Evolutionary conservation across 2,888 invertebrate species (phyloP).

Genomic region (Euproctis similis): DNA sequence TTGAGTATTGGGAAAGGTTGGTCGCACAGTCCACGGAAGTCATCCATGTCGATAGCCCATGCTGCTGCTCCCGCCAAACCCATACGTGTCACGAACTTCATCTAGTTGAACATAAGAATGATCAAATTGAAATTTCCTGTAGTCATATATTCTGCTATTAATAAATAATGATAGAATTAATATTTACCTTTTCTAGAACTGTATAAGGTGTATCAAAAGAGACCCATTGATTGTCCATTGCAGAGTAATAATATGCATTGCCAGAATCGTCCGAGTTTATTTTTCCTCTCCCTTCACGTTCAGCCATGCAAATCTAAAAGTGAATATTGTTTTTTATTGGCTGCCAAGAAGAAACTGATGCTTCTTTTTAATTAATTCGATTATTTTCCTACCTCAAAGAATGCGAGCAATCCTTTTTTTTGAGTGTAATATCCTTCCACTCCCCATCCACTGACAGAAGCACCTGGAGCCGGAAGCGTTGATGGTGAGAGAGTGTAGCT

Average conservation of each 20-base stretch:
- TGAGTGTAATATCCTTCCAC: conserved; percentile 80
- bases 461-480: conserved; percentile 72
- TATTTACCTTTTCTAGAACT: conserved; percentile 79
- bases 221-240: conserved; percentile 86
- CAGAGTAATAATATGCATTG: conserved; percentile 76
- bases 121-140: neutral
- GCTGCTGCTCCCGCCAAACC: conserved; percentile 82
- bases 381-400: conserved; percentile 78
- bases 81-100: conserved; percentile 77
- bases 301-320: conserved; percentile 71
- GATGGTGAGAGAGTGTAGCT: conserved; percentile 79
- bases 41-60: conserved; percentile 85
- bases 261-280: conserved; percentile 77
- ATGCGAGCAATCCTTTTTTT: conserved; percentile 80
- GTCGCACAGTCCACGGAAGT: conserved; percentile 86
- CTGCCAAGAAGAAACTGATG: neutral
- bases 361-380: neutral
- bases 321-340: conserved; percentile 1
- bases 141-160: too few species aligned
- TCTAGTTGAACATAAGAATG: conserved; percentile 54
- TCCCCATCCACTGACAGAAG: conserved; percentile 78
- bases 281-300: conserved; percentile 73
- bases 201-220: conserved; percentile 84
- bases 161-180: too few species aligned
- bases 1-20: conserved; percentile 81